Base-by-base conservation (phyloP, 1,140 invertebrate genomes). In the Ceratosolen fusciceps region DNA sequence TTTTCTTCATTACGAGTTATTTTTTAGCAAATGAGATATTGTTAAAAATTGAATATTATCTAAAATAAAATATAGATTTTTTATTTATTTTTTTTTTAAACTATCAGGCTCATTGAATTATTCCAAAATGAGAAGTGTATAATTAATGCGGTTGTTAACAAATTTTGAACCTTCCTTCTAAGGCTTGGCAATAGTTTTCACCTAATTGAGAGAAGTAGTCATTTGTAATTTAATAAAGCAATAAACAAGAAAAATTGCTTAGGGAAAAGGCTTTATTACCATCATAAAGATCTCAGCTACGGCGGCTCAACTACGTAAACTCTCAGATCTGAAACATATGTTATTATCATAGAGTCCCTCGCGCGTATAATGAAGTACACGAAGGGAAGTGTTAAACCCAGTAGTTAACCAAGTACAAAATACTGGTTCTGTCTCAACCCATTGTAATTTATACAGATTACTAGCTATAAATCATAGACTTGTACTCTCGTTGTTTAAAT, bases 401-500 rank as follows among this genome's bases (percentile, higher is more conserved):
- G 74, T 24, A 65, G 43, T 65, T 67, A 52, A 54, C n/a, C 60
- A 29, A 65, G 34, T 37, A 2, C n/a, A 39, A 14, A 34, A 65
- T 37, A n/a, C 62, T 43, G 4, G 65, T 12, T 12, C 21, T 39
- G 37, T 0, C 26, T 21, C 49, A 10, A 26, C n/a, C n/a, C 7
- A 37, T 29, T 56, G 73, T 82, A 81, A 86, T 86, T 86, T 86
- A 86, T 82, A 85, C 82, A 86, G 85, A 86, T 86, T 85, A 86
- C 79, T 79, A 47, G 5, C 73, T 77, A 47, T 26, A 77, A 29
- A n/a, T 37, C 10, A 19, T 31, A 31, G 29, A 26, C 49, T 39
- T 24, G 52, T 47, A 60, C 19, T 26, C n/a, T 14, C 60, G 10
- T 34, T n/a, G 37, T 24, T 43, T 3, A 5, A 1, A 4, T 14